Conservation (phyloP, 1,140 invertebrate species). For the Diabrotica virgifera region DNA sequence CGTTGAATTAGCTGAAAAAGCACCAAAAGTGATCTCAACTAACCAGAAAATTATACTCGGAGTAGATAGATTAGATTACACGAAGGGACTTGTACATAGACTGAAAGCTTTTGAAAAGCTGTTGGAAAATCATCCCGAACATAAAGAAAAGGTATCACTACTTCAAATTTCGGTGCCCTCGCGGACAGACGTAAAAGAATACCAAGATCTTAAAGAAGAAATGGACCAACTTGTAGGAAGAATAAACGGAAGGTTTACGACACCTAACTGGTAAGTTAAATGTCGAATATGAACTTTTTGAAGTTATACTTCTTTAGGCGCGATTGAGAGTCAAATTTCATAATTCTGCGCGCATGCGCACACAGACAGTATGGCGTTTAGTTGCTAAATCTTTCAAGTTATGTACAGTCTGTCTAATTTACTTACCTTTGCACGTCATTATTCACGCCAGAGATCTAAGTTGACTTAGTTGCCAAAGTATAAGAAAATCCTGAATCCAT, state of each 20-base stretch:
- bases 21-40: constrained; percentile 65
- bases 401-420: no score
- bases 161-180: constrained; percentile 87
- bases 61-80: constrained; percentile 87
- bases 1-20: constrained; percentile 74
- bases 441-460: no score
- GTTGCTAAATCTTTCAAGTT: no score
- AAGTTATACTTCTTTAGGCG: no score
- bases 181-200: constrained; percentile 85
- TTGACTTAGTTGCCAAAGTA: no score
- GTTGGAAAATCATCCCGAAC: constrained; percentile 81
- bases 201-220: constrained; percentile 86
- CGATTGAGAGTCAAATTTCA: no score
- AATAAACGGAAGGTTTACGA: constrained; percentile 84
- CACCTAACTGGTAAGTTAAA: constrained; percentile 59
- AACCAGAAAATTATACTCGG: constrained; percentile 81
- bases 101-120: constrained; percentile 81
- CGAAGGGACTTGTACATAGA: constrained; percentile 84
- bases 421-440: no score
- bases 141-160: constrained; percentile 78
- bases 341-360: no score
- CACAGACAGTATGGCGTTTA: no score
- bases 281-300: no score
- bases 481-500: no score
- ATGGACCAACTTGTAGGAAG: constrained; percentile 85